Evolutionary conservation across 1,140 invertebrate species (phyloP), one percentile per base, ranked within the genome.

Genomic region (Drosophila tristis): DNA sequence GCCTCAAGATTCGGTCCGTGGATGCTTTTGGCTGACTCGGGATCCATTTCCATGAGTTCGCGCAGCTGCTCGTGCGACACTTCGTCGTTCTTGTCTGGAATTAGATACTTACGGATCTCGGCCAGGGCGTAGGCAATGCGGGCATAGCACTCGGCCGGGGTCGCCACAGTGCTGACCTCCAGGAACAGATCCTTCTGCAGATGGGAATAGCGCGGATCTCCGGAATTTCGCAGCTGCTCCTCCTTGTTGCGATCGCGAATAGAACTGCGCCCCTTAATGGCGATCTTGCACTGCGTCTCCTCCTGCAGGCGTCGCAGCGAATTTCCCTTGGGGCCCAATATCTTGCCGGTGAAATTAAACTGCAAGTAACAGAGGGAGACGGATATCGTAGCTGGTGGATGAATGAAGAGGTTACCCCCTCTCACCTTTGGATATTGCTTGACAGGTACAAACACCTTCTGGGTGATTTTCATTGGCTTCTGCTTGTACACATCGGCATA

Each of bases 291-390:
- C 93, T 97, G 96, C 2, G 97, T 98, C 82, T 97, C 96, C 90
- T 98, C 97, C 91, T 98, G 97, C 11, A 98, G 93, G 54, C 96
- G 93, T 82, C 98, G 97, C 85, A 98, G 92, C 0, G 97, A 97
- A 89, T 96, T 96, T 16, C 97, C 97, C 92, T 98, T 98, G 15
- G 97, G 97, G 2, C 97, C 97, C 76, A 98, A 92, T n/a, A 98
- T 93, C 92, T 98, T 98, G 2, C 97, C 97, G 63, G 98, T 96
- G 92, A 98, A 98, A 92, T 98, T 98, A 91, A 97, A 98, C 96
- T 97, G 92, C 2, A 93, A 93, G 72, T 31, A 72, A 20, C 9
- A 39, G 13, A 6, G 7, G 15, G 13, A 35, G 7, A n/a, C 13
- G 20, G 16, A 26, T 31, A 4, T 43, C 20, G 2, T 20, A 6